Base-by-base conservation (phyloP, 2,888 invertebrate genomes). In the Drosophila testacea region DNA sequence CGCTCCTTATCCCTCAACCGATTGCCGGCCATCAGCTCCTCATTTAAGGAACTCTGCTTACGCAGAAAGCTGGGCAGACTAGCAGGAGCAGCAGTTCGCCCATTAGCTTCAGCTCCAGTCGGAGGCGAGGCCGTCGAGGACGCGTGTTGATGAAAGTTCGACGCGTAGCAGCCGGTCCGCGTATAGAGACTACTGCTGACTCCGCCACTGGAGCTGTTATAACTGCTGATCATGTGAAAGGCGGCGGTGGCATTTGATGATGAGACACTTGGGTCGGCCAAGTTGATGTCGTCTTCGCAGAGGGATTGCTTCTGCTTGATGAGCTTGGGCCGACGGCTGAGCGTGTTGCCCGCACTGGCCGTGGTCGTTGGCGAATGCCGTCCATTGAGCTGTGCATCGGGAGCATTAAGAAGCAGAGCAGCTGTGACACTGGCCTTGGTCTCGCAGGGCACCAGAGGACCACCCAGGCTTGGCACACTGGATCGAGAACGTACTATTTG, bases 291-390 rank as follows among this genome's bases (percentile, higher is more conserved):
- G 30, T 96, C 96, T 89, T 96, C 96, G 90, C 96, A 95, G 68
- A 97, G 95, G 1, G 96, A 96, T 92, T 96, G 95, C 92, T 97
- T 97, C 92, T 97, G 97, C 93, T 97, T 97, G 10, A 97, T 96
- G 55, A 97, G 94, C 82, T 95, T 94, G 22, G 97, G 97, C 90
- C 91, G 90, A 73, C 91, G 88, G 52, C 82, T 87, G 6, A 90
- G 77, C 32, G 86, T 67, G 92, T 55, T 87, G 34, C 82, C 77
- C 9, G 85, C 85, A 54, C 83, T 81, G 38, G 39, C 67, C 0
- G 81, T 75, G 5, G 52, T 46, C 5, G 82, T 75, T 22, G 91
- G 90, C 13, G 91, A 90, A 36, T 89, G 86, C 1, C 70, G 73
- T 27, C 79, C 83, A 22, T 79, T 81, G 28, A 72, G 51, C 47